Conservation (phyloP, 2,113 vertebrate genomes). For the Pollimyrus isidori region DNA sequence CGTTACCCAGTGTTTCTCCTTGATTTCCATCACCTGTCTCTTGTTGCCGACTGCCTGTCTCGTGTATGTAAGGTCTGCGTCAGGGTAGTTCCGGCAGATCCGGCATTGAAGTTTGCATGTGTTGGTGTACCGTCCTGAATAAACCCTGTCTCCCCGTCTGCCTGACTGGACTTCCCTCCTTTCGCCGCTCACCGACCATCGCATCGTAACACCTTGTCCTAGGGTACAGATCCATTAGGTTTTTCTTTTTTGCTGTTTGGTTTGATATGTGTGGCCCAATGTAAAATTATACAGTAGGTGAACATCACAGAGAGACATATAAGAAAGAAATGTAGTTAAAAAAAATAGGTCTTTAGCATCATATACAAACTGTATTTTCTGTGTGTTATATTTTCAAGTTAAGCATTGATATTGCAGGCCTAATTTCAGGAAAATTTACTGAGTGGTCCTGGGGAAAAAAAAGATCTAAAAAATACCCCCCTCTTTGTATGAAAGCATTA, state of each 20-base stretch:
- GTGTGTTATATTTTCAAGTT: neutral
- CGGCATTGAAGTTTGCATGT: too few relatives aligned
- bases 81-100: too few relatives aligned
- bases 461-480: too few relatives aligned
- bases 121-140: too few relatives aligned
- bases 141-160: too few relatives aligned
- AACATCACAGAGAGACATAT: neutral
- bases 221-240: neutral
- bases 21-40: too few relatives aligned
- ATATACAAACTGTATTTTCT: neutral
- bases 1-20: too few relatives aligned
- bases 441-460: neutral
- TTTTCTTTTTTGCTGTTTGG: neutral
- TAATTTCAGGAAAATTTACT: neutral
- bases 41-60: too few relatives aligned
- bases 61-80: too few relatives aligned
- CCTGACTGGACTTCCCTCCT: too few relatives aligned
- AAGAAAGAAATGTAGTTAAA: neutral
- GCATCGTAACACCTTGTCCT: neutral
- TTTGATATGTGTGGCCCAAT: neutral
- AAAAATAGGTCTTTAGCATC: neutral
- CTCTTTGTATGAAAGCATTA: neutral
- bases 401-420: neutral
- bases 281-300: neutral
- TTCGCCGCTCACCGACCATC: too few relatives aligned